Conservation (phyloP, 1,140 invertebrate species). For the Mesaphorura yosii region DNA sequence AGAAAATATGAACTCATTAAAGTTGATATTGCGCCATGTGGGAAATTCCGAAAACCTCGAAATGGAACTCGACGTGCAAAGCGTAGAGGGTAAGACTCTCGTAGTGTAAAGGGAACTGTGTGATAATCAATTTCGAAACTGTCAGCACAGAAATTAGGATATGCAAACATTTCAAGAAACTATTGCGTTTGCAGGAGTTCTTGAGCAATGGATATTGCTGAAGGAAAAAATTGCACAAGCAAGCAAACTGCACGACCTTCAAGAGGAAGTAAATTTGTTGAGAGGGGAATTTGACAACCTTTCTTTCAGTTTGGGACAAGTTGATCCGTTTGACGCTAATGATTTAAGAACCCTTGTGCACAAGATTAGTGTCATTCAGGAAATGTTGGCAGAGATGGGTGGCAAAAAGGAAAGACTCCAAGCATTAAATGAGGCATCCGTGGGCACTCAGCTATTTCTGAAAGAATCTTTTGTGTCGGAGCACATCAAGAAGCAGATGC, state of each 20-base stretch:
- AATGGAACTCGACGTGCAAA: conserved; percentile 26
- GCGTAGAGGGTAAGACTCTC: conserved; percentile 24
- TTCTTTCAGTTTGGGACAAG: conserved; percentile 15
- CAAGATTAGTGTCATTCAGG: conserved; percentile 27
- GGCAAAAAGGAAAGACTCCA: conserved; percentile 23
- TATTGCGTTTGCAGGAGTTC: conserved; percentile 15
- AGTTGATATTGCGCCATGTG: conserved; percentile 40
- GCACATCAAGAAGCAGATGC: conserved; percentile 26
- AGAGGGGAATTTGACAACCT: conserved; percentile 26
- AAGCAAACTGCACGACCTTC: conserved; percentile 26
- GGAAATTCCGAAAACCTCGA: conserved; percentile 28
- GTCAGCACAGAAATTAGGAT: not conserved
- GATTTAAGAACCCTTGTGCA: conserved; percentile 21
- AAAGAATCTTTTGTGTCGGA: conserved; percentile 17
- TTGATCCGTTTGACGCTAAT: conserved; percentile 27
- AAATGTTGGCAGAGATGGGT: conserved; percentile 17
- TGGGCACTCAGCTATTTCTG: conserved; percentile 24
- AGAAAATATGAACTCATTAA: conserved; percentile 57
- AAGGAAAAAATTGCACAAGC: conserved; percentile 25
- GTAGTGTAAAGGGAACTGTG: no score
- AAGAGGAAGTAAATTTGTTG: conserved; percentile 25
- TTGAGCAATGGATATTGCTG: conserved; percentile 25
- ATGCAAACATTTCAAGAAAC: not conserved
- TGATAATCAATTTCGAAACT: not conserved
- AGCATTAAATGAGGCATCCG: conserved; percentile 26